A percentile compares a stretch with the other conserved stretches of the same genome.
phyloP scores from a whole-genome alignment of 2,888 invertebrate species.

The Agrochola litura region DNA sequence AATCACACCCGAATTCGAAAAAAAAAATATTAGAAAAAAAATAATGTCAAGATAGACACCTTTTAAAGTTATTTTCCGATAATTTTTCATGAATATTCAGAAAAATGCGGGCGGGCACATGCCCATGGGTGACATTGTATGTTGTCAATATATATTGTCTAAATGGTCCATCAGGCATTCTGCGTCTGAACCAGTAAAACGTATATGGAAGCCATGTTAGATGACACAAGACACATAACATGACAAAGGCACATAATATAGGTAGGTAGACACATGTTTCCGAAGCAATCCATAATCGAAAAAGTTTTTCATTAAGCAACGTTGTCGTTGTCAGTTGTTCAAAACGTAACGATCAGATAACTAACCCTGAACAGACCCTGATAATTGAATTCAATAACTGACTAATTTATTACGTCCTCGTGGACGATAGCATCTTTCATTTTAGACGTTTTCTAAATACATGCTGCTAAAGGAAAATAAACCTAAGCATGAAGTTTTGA shows the following conservation, averaged over 20 bases:
- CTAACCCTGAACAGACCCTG: conserved; percentile 67
- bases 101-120: no score
- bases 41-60: no score
- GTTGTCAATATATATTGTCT: no score
- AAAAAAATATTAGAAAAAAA: no score
- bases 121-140: no score
- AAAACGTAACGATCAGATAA: conserved; percentile 62
- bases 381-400: conserved; percentile 81
- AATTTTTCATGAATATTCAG: no score
- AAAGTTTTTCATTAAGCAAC: conserved; percentile 58
- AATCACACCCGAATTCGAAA: no score
- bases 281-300: conserved; percentile 48
- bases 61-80: no score
- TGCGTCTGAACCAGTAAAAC: no score
- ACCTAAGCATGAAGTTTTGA: not conserved
- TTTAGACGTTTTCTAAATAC: conserved; percentile 60
- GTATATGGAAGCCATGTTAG: not conserved
- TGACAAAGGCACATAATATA: not conserved
- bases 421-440: conserved; percentile 75
- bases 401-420: conserved; percentile 81
- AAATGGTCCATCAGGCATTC: no score
- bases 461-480: conserved; percentile 31
- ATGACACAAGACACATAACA: not conserved
- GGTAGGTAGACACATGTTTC: not conserved
- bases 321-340: conserved; percentile 63